These are phyloP conservation scores for Tauraco erythrolophus DNA, from an alignment of 2,113 vertebrate species.

Conservation along the genomic window DNA sequence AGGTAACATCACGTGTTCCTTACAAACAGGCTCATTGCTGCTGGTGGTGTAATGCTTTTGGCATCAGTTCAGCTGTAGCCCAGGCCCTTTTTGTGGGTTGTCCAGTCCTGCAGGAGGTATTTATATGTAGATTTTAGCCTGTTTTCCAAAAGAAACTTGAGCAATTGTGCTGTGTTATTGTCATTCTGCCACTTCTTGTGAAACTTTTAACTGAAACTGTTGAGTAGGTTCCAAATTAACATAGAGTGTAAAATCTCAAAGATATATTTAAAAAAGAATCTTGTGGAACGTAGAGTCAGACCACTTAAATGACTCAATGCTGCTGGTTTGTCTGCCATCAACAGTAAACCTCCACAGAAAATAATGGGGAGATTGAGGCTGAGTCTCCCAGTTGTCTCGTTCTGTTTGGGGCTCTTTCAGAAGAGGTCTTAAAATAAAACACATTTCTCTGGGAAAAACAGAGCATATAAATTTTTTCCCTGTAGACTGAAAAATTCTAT, in stretches of 20 bases:
- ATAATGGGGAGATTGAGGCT: background rate
- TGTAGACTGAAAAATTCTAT: background rate
- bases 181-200: background rate
- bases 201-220: background rate
- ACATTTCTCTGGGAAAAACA: background rate
- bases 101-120: background rate
- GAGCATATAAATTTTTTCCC: background rate
- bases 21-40: background rate
- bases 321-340: background rate
- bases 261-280: background rate
- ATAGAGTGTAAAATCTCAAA: background rate
- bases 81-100: background rate
- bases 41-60: background rate
- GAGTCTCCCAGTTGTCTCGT: background rate
- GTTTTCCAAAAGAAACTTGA: background rate
- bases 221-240: background rate
- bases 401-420: background rate
- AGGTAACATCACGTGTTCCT: conserved; percentile 78
- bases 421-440: background rate
- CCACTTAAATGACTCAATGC: background rate
- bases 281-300: background rate
- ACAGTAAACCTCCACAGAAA: background rate
- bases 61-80: background rate
- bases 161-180: background rate
- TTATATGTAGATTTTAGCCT: conserved; percentile 36